phyloP scores from a whole-genome alignment of 2,888 invertebrate species.

The Parelbella ahira region DNA sequence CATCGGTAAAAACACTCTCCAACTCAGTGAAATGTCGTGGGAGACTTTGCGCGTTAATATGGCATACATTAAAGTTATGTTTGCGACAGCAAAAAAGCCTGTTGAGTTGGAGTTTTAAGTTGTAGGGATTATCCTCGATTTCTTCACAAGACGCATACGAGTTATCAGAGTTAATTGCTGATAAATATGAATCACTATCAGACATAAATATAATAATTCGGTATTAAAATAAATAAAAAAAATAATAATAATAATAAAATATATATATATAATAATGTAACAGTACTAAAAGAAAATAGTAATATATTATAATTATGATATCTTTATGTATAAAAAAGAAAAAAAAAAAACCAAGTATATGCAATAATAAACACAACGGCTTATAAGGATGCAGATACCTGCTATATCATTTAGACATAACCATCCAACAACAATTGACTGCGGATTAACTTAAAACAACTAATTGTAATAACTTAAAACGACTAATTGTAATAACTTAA shows the following conservation, averaged over 20 bases:
- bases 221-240: background rate
- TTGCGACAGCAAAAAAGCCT: background rate
- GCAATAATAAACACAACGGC: too few species aligned
- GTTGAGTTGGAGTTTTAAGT: background rate
- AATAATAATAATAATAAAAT: background rate
- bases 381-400: too few species aligned
- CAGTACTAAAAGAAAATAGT: background rate
- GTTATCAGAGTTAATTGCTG: background rate
- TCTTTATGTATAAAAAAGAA: background rate
- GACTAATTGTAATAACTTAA: too few species aligned
- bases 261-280: background rate
- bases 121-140: background rate
- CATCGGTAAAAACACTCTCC: slow-evolving; percentile 2
- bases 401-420: too few species aligned
- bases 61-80: background rate
- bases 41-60: background rate
- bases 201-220: background rate
- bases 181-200: background rate
- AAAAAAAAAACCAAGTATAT: background rate
- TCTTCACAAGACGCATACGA: background rate
- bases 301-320: too few species aligned
- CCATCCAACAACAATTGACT: too few species aligned
- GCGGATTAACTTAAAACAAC: too few species aligned
- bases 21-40: background rate
- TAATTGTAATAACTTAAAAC: too few species aligned